A percentile compares a stretch with the other conserved stretches of the same genome.
Conservation (phyloP, 2,113 vertebrate genomes). For the Psilopogon haemacephalus region DNA sequence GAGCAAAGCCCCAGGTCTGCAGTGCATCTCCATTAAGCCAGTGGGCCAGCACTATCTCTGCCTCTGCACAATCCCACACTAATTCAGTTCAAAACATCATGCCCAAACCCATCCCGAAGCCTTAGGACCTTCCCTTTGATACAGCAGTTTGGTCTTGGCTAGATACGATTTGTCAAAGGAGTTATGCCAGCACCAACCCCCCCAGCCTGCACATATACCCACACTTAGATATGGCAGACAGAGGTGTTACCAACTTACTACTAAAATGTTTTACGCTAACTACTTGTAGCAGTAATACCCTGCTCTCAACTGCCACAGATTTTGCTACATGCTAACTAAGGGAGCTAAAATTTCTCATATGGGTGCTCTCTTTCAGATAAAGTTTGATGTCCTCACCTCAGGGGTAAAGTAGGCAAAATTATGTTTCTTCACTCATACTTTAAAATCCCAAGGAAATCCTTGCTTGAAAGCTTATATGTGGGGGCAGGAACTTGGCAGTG, state of each 20-base stretch:
- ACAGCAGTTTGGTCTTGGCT: background rate
- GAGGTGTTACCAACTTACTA: background rate
- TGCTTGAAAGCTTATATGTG: background rate
- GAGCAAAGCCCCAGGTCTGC: background rate
- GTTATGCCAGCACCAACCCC: background rate
- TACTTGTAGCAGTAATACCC: background rate
- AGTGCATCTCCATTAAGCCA: background rate
- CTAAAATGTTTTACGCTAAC: background rate
- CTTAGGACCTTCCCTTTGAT: background rate
- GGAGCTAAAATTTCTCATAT: background rate
- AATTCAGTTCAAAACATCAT: background rate
- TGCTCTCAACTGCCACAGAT: background rate
- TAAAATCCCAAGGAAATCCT: background rate
- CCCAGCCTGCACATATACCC: background rate
- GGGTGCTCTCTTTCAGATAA: background rate
- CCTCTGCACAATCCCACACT: accelerated
- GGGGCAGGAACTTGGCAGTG: background rate
- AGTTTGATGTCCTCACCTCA: background rate
- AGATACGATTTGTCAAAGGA: background rate
- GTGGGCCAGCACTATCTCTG: background rate
- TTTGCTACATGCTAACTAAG: background rate
- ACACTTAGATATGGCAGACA: background rate
- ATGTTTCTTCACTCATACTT: background rate
- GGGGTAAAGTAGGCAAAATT: background rate
- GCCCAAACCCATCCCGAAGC: background rate